Conservation (phyloP, 2,888 invertebrate species). For the Melipona bicolor region DNA sequence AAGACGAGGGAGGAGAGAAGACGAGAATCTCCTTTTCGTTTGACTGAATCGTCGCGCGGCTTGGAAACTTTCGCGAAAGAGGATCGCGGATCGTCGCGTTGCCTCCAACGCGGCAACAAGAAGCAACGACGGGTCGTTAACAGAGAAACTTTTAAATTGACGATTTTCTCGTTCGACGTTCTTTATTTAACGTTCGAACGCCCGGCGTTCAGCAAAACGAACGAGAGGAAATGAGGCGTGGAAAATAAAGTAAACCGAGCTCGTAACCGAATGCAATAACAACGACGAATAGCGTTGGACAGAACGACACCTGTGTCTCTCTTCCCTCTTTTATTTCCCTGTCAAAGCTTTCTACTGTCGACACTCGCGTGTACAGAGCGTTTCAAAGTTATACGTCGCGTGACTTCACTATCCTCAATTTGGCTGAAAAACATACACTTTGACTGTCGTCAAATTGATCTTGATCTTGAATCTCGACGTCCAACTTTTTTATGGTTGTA, state of each 20-base stretch:
- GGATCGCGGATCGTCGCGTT: not conserved
- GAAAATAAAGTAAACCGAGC: not conserved
- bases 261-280: slow-evolving; percentile 18
- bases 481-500: too few relatives aligned
- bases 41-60: not conserved
- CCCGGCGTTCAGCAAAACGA: not conserved
- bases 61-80: slow-evolving; percentile 10
- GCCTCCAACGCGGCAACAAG: not conserved
- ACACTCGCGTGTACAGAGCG: not conserved
- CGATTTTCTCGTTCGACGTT: not conserved
- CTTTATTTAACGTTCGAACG: slow-evolving; percentile 35
- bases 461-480: too few relatives aligned
- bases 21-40: not conserved
- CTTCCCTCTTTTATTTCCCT: not conserved
- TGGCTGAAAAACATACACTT: too few relatives aligned
- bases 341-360: not conserved
- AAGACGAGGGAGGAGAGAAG: not conserved
- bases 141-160: slow-evolving; percentile 56
- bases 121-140: slow-evolving; percentile 10
- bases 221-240: not conserved
- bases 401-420: too few relatives aligned
- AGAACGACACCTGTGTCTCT: not conserved
- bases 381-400: not conserved
- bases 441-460: too few relatives aligned
- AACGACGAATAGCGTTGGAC: slow-evolving; percentile 3